A percentile compares a stretch with the other conserved stretches of the same genome.
These are phyloP conservation scores for Cladorhizidae sp. DNA, from an alignment of 37 sponge, comb jelly and placozoan species.

Conservation along the genomic window DNA sequence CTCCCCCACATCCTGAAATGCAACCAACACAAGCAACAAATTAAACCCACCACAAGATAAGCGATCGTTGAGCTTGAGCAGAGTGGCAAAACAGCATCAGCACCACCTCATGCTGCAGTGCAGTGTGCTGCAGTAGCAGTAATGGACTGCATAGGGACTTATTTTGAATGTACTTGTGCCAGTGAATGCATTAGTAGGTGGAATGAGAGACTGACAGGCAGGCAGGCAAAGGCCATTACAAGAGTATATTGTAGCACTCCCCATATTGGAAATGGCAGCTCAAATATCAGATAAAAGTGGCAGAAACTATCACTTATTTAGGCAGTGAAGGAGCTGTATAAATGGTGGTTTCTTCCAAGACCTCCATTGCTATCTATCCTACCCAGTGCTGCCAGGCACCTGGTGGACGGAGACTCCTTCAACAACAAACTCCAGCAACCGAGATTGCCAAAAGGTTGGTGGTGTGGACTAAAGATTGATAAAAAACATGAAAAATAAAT, in stretches of 20 bases:
- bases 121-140: no score
- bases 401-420: constrained; percentile 78
- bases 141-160: no score
- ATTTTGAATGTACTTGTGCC: no score
- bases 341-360: constrained; percentile 29
- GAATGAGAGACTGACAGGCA: no score
- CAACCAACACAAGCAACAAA: background rate
- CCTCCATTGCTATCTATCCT: constrained; percentile 85
- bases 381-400: constrained; percentile 82
- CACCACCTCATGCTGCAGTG: no score
- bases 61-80: no score
- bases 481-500: background rate
- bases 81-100: no score
- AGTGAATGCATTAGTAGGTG: background rate
- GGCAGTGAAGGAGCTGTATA: background rate
- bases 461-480: background rate
- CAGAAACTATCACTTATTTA: constrained; percentile 71
- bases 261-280: constrained; percentile 43
- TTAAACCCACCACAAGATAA: no score
- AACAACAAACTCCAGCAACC: constrained; percentile 95
- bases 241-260: background rate
- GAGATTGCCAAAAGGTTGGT: constrained; percentile 87
- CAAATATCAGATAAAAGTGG: constrained; percentile 82
- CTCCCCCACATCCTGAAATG: constrained; percentile 67
- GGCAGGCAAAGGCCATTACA: no score